Evolutionary conservation across 2,888 invertebrate genomes (phyloP).

Genomic region (Nycteola revayana): DNA sequence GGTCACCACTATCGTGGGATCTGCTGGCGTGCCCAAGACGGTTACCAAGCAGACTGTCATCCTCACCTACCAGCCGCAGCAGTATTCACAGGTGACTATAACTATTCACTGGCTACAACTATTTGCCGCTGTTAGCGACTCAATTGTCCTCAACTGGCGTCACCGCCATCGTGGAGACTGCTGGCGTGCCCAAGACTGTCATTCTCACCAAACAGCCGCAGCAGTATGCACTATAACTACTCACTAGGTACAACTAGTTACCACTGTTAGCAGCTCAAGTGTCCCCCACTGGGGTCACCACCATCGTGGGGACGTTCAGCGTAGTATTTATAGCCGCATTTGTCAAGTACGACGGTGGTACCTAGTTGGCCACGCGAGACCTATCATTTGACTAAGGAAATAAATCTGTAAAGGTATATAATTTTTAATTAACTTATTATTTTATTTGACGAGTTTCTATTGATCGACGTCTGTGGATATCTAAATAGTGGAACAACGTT

Average conservation of each 20-base stretch:
- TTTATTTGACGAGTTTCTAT: too few relatives aligned
- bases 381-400: too few relatives aligned
- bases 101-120: constrained; percentile 10
- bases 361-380: too few relatives aligned
- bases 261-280: constrained; percentile 60
- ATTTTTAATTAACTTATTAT: too few relatives aligned
- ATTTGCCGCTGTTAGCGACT: constrained; percentile 54
- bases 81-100: constrained; percentile 50
- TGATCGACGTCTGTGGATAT: too few relatives aligned
- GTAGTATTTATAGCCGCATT: too few relatives aligned
- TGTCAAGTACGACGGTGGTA: too few relatives aligned
- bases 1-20: constrained; percentile 58
- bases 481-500: too few relatives aligned
- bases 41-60: constrained; percentile 76
- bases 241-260: constrained; percentile 28
- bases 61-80: constrained; percentile 72
- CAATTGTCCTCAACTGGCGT: constrained; percentile 59
- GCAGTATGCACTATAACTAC: constrained; percentile 39
- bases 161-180: constrained; percentile 58
- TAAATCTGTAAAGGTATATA: too few relatives aligned
- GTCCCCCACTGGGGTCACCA: constrained; percentile 56
- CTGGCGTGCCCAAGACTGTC: constrained; percentile 69
- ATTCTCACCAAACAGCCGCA: constrained; percentile 75
- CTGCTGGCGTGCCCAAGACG: constrained; percentile 62
- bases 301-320: constrained; percentile 57